Base-by-base conservation (phyloP, 1,140 invertebrate species). In the Drosophila obscura region DNA sequence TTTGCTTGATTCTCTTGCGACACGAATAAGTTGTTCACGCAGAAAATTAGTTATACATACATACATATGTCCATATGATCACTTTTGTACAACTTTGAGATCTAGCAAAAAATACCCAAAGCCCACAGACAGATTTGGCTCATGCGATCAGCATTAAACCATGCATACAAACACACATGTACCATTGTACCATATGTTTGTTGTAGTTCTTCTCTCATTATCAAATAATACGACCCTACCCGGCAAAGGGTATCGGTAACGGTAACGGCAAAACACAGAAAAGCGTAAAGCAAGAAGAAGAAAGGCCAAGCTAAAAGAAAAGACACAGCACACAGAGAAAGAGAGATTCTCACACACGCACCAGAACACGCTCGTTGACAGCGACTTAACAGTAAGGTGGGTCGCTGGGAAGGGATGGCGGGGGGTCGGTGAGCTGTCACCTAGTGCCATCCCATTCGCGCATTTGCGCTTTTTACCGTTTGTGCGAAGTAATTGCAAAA, bases 401-500 rank as follows among this genome's bases (percentile, higher is more conserved):
- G 11, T 0, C 11, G 35, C 11, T 0, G 11, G 31, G 31, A 35
- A 19, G 0, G 19, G 19, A 19, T 19, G 2, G 19, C 19, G 19
- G 9, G 31, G 2, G 9, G 9, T 8, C 11, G 9, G 35, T 51
- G 44, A 24, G 45, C 52, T 68, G 57, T 28, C 67, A 69, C 72
- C 51, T 88, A 71, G 73, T 59, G 76, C 51, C 66, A 55, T 81
- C 77, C 44, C 46, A 24, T 46, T 60, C 51, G 19, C 64, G 50
- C 80, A 61, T 51, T 89, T 80, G 66, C 69, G 67, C 74, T 81
- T 84, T 89, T 89, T 74, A 71, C 73, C 76, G 60, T 75, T 59
- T 69, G 64, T 71, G 56, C 51, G 35, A 82, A 85, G 83, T 87
- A 85, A 85, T 85, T 85, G 82, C 82, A 72, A 85, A 85, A 85